phyloP scores from a whole-genome alignment of 2,797 vertebrate species.

The Remorina albescens region DNA sequence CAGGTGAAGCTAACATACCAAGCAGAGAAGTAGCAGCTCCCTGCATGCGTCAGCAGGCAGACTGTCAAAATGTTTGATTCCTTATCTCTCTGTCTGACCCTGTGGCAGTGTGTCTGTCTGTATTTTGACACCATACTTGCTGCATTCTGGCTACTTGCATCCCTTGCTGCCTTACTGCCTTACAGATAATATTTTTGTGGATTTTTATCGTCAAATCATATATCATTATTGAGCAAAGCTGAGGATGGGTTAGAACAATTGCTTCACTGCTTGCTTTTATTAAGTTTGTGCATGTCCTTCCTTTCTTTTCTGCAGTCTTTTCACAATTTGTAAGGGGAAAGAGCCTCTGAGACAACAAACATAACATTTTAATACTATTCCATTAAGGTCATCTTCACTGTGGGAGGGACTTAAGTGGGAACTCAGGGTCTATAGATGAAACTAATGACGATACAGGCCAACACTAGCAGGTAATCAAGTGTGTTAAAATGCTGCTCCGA shows the following conservation, averaged over 20 bases:
- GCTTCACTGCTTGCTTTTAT: neutral
- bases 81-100: slow-evolving; percentile 59
- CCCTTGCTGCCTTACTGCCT: slow-evolving; percentile 19
- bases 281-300: slow-evolving; percentile 7
- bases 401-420: slow-evolving; percentile 44
- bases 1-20: slow-evolving; percentile 58
- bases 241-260: neutral
- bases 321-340: neutral
- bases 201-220: slow-evolving; percentile 16
- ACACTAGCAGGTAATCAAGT: slow-evolving; percentile 66
- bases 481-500: slow-evolving; percentile 61
- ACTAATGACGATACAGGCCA: slow-evolving; percentile 64
- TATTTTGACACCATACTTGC: slow-evolving; percentile 37
- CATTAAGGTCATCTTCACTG: slow-evolving; percentile 55
- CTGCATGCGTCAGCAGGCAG: slow-evolving; percentile 56
- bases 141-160: slow-evolving; percentile 16
- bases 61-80: slow-evolving; percentile 64
- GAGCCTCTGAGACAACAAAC: slow-evolving; percentile 26
- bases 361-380: slow-evolving; percentile 52
- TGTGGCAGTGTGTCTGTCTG: slow-evolving; percentile 46
- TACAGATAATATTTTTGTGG: slow-evolving; percentile 11
- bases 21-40: slow-evolving; percentile 49
- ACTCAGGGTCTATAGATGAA: slow-evolving; percentile 42
- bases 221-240: neutral
- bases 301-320: slow-evolving; percentile 1